Percentiles rank a stretch among this genome's conserved stretches.
Conservation (phyloP, 1,140 invertebrate species). For the Andricus grossulariae region DNA sequence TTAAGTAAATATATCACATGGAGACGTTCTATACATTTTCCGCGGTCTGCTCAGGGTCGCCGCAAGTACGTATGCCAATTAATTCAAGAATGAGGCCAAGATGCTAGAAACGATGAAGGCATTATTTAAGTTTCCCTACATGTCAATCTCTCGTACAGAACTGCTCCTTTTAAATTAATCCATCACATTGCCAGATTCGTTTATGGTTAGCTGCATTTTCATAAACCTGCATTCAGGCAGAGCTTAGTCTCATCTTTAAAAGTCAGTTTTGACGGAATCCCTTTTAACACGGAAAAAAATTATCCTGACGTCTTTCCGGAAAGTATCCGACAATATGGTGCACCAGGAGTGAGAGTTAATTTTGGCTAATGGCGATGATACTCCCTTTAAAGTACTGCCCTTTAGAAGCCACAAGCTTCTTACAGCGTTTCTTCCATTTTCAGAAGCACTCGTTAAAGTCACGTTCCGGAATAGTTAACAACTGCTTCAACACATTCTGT, state of each 20-base stretch:
- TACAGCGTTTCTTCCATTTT: too few species aligned
- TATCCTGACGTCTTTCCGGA: too few species aligned
- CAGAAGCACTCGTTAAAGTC: too few species aligned
- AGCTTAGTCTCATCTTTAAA: too few species aligned
- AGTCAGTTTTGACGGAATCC: too few species aligned
- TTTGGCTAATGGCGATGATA: too few species aligned
- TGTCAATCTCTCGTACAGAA: background rate
- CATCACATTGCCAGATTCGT: background rate
- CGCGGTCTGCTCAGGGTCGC: background rate
- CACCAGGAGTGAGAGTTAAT: too few species aligned
- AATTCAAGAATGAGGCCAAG: background rate
- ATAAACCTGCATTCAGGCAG: background rate
- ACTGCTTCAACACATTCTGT: too few species aligned
- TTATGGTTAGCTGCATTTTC: background rate
- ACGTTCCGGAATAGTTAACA: too few species aligned
- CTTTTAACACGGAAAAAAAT: too few species aligned
- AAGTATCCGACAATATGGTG: too few species aligned
- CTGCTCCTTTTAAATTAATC: conserved; percentile 2
- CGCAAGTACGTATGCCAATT: conserved; percentile 5
- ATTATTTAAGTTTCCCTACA: conserved; percentile 12
- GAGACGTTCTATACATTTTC: conserved; percentile 11
- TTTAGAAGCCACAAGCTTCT: background rate
- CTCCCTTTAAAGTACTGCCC: background rate
- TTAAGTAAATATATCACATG: conserved; percentile 61
- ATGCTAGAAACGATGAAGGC: conserved; percentile 5